phyloP scores from a whole-genome alignment of 1,140 invertebrate genomes.

The Lucilia sericata region DNA sequence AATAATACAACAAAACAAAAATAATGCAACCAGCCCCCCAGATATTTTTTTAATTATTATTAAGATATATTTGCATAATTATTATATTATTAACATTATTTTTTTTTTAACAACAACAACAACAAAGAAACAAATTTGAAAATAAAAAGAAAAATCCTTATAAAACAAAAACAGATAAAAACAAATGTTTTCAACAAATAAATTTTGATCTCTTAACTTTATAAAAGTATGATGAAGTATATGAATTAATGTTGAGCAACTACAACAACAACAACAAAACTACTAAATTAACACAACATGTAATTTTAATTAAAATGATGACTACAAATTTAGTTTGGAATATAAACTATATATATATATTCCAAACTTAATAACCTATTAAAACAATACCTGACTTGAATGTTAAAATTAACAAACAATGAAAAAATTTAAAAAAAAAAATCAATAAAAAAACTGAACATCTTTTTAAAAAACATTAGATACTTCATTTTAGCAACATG shows the following conservation, averaged over 20 bases:
- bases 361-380: too few relatives aligned
- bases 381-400: too few relatives aligned
- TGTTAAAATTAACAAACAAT: too few relatives aligned
- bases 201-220: slow-evolving; percentile 21
- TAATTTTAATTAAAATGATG: too few relatives aligned
- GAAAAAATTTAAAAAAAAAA: too few relatives aligned
- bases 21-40: slow-evolving; percentile 10
- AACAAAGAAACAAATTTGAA: slow-evolving; percentile 31
- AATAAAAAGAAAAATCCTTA: slow-evolving; percentile 29
- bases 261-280: neutral
- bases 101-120: neutral
- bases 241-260: neutral
- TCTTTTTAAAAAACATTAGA: too few relatives aligned
- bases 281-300: neutral
- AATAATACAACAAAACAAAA: neutral
- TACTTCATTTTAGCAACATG: too few relatives aligned
- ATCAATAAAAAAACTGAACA: too few relatives aligned
- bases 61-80: slow-evolving; percentile 31
- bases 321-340: too few relatives aligned
- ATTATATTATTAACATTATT: slow-evolving; percentile 22
- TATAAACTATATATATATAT: too few relatives aligned
- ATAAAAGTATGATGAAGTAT: neutral
- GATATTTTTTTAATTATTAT: slow-evolving; percentile 35
- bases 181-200: neutral
- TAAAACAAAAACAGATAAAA: neutral